These are phyloP conservation scores for Bombus breviceps DNA, from an alignment of 1,140 invertebrate species.

Conservation along the genomic window DNA sequence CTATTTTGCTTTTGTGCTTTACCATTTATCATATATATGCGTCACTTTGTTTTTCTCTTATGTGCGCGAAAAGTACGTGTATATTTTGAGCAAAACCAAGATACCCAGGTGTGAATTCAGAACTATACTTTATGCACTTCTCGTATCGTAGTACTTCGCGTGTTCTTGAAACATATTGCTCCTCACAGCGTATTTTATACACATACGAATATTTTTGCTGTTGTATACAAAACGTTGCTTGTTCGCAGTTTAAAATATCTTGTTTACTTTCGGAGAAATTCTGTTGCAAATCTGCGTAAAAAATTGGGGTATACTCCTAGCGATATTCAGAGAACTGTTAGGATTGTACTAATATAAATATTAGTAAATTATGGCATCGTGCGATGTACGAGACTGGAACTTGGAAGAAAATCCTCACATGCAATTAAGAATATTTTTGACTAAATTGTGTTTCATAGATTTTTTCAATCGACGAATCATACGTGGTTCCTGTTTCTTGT, in stretches of 20 bases:
- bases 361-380: no score
- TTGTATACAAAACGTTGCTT: not conserved
- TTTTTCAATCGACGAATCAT: no score
- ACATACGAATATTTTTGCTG: not conserved
- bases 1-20: not conserved
- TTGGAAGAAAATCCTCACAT: no score
- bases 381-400: no score
- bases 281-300: not conserved
- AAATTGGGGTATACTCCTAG: not conserved
- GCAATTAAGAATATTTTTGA: no score
- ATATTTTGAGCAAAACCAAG: not conserved
- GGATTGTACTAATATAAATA: no score
- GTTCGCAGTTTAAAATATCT: not conserved
- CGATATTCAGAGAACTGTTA: no score
- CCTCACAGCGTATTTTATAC: not conserved
- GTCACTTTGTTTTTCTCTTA: not conserved
- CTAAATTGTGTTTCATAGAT: no score
- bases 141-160: not conserved
- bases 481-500: no score
- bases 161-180: not conserved
- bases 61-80: constrained; percentile 9
- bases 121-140: constrained; percentile 1
- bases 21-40: not conserved
- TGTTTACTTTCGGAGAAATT: not conserved
- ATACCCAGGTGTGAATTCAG: constrained; percentile 12